These are phyloP conservation scores for Monopis laevigella DNA, from an alignment of 2,888 invertebrate species.

Conservation along the genomic window DNA sequence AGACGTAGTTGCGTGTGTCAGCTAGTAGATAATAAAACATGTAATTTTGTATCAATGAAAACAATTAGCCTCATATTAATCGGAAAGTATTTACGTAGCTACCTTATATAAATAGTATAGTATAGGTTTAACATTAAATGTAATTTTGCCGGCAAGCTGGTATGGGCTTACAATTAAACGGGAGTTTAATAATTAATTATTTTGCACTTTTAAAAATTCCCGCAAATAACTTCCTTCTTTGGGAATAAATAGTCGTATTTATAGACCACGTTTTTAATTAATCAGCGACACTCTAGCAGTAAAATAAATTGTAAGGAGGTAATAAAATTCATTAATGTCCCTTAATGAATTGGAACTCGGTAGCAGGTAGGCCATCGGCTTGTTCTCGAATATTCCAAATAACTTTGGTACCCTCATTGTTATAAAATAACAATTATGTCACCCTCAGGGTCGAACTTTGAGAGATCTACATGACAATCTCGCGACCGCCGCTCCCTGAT, in stretches of 20 bases:
- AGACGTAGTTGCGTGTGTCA: too few relatives aligned
- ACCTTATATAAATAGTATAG: too few relatives aligned
- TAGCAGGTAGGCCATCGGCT: slow-evolving; percentile 51
- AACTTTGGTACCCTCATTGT: slow-evolving; percentile 30
- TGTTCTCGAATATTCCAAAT: slow-evolving; percentile 23
- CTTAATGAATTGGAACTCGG: slow-evolving; percentile 57
- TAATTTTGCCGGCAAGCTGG: too few relatives aligned
- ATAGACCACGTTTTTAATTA: slow-evolving; percentile 39
- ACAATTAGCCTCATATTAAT: too few relatives aligned
- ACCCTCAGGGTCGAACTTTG: slow-evolving; percentile 20
- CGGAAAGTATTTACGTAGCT: too few relatives aligned
- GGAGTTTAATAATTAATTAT: slow-evolving; percentile 6
- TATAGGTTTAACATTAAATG: too few relatives aligned
- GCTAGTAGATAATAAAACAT: too few relatives aligned
- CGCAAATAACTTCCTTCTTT: background rate
- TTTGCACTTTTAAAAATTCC: slow-evolving; percentile 5
- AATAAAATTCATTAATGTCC: slow-evolving; percentile 53
- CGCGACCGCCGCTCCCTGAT: background rate
- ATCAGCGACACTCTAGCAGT: slow-evolving; percentile 32
- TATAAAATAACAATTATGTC: slow-evolving; percentile 42
- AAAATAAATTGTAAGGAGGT: slow-evolving; percentile 43
- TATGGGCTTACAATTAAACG: too few relatives aligned
- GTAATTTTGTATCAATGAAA: too few relatives aligned
- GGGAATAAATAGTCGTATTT: background rate
- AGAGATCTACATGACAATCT: slow-evolving; percentile 18